These are phyloP conservation scores for Idaea aversata DNA, from an alignment of 2,888 invertebrate species.

Conservation along the genomic window DNA sequence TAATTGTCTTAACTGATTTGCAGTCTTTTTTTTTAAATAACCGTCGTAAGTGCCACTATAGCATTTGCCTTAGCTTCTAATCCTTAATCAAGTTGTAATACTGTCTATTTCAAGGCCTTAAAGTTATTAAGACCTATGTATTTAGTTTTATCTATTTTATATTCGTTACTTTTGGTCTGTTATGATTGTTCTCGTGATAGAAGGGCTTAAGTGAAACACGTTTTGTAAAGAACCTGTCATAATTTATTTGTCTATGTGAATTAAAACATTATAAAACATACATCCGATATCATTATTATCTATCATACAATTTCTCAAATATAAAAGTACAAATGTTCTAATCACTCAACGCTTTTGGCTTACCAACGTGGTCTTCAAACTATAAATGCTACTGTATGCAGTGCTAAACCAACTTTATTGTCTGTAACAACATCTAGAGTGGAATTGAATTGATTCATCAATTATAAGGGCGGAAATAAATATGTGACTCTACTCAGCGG, in stretches of 20 bases:
- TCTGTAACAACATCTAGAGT: slow-evolving; percentile 27
- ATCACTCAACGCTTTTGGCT: slow-evolving; percentile 44
- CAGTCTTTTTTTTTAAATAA: too few species aligned
- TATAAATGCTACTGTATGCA: slow-evolving; percentile 61
- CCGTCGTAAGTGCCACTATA: too few species aligned
- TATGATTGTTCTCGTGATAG: background rate
- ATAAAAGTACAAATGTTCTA: slow-evolving; percentile 76
- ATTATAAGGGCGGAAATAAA: background rate
- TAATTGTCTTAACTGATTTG: too few species aligned
- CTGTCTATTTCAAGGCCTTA: too few species aligned
- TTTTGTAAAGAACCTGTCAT: slow-evolving; percentile 50
- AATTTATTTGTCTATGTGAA: slow-evolving; percentile 65
- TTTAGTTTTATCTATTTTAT: background rate
- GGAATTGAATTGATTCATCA: background rate
- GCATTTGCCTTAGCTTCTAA: too few species aligned
- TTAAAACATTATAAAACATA: slow-evolving; percentile 62
- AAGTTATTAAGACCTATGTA: background rate
- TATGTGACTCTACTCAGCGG: background rate
- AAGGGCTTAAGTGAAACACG: slow-evolving; percentile 35
- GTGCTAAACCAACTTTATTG: slow-evolving; percentile 46
- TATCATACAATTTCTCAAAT: slow-evolving; percentile 55
- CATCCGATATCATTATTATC: slow-evolving; percentile 25
- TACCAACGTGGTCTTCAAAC: slow-evolving; percentile 30
- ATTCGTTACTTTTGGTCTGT: background rate
- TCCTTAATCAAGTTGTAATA: too few species aligned